A percentile compares a stretch with the other conserved stretches of the same genome.
Evolutionary conservation across 1,140 invertebrate species (phyloP).

Genomic region (Adelges cooleyi): DNA sequence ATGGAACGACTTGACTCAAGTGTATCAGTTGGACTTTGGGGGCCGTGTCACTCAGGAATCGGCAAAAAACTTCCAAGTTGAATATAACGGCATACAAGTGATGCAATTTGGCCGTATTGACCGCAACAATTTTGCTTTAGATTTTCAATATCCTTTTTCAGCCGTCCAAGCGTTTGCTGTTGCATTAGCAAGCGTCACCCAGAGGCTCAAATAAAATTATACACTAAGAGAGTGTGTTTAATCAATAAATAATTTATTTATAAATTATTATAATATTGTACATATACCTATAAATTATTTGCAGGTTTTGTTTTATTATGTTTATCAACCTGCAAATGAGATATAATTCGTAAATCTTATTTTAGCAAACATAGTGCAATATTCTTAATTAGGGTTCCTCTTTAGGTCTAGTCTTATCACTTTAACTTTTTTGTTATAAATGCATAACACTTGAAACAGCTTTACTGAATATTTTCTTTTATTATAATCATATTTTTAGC

Average conservation of each 20-base stretch:
- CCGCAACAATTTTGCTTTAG: slow-evolving; percentile 94
- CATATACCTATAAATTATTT: background rate
- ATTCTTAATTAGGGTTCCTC: slow-evolving; percentile 9
- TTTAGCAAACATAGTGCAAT: slow-evolving; percentile 18
- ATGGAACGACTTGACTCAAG: slow-evolving; percentile 99
- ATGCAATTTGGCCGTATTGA: slow-evolving; percentile 99
- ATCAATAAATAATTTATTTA: background rate
- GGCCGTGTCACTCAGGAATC: slow-evolving; percentile 97
- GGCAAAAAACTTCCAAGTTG: slow-evolving; percentile 99
- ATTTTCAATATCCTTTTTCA: slow-evolving; percentile 98
- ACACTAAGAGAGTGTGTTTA: too few relatives aligned
- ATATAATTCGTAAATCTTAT: slow-evolving; percentile 3
- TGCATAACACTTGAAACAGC: background rate
- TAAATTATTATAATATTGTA: background rate
- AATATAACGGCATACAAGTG: slow-evolving; percentile 94
- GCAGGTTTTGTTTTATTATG: background rate
- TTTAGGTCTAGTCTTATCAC: slow-evolving; percentile 3
- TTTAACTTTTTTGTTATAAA: background rate
- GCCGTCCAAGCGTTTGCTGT: slow-evolving; percentile 97
- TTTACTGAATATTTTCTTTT: slow-evolving; percentile 8
- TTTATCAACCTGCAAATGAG: background rate
- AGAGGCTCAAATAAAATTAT: slow-evolving; percentile 77
- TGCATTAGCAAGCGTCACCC: slow-evolving; percentile 95
- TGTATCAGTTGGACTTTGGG: slow-evolving; percentile 99
- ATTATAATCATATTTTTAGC: background rate